Evolutionary conservation across 2,888 invertebrate species (phyloP).

Genomic region (Amiota mariae): DNA sequence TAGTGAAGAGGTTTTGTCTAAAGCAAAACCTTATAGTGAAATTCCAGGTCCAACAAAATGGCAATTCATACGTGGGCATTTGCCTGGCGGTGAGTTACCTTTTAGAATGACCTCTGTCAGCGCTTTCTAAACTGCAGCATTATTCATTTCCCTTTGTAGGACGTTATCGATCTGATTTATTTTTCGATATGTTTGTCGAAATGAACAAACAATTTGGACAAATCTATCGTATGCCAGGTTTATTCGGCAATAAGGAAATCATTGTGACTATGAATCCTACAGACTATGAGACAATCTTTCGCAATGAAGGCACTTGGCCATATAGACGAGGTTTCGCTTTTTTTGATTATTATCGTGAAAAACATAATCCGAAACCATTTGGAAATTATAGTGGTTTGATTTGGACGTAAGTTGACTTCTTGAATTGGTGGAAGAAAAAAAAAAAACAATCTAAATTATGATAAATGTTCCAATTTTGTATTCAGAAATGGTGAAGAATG

Average conservation of each 20-base stretch:
- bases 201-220: slow-evolving; percentile 68
- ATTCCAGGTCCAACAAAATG: slow-evolving; percentile 64
- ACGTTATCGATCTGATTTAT: slow-evolving; percentile 46
- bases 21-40: slow-evolving; percentile 58
- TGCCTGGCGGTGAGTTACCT: slow-evolving; percentile 63
- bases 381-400: slow-evolving; percentile 55
- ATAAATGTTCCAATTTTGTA: not conserved
- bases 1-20: slow-evolving; percentile 39
- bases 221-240: slow-evolving; percentile 72
- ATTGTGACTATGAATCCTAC: slow-evolving; percentile 75
- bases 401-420: slow-evolving; percentile 50
- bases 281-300: slow-evolving; percentile 74
- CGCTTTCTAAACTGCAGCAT: slow-evolving; percentile 16
- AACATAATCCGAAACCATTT: slow-evolving; percentile 52
- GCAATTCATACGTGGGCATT: slow-evolving; percentile 52
- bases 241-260: slow-evolving; percentile 63
- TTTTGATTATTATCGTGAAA: slow-evolving; percentile 70
- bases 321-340: slow-evolving; percentile 70
- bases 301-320: slow-evolving; percentile 75
- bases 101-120: not conserved
- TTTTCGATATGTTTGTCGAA: slow-evolving; percentile 52
- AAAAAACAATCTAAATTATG: no score
- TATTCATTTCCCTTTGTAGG: slow-evolving; percentile 37
- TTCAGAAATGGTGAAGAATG: slow-evolving; percentile 79
- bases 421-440: no score